A percentile compares a stretch with the other conserved stretches of the same genome.
Evolutionary conservation across 2,888 invertebrate species (phyloP).

Genomic region (Ochropleura plecta): DNA sequence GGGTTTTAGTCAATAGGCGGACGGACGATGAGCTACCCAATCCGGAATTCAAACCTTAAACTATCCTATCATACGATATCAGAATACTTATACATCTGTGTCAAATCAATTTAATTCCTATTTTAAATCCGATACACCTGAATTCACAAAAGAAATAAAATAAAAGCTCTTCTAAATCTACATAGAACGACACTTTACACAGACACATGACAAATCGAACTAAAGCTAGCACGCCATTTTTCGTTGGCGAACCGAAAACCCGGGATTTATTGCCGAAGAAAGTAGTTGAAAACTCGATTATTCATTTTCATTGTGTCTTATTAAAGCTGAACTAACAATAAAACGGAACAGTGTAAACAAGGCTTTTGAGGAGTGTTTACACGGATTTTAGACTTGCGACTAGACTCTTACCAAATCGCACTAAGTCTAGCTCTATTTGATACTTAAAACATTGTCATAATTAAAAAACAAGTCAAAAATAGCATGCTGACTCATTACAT

Average conservation of each 20-base stretch:
- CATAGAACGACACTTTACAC: constrained; percentile 52
- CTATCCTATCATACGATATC: background rate
- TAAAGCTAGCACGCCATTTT: constrained; percentile 31
- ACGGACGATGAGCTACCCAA: no score
- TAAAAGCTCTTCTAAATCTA: constrained; percentile 51
- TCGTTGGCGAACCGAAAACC: constrained; percentile 37
- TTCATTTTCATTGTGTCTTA: constrained; percentile 64
- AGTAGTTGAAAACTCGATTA: constrained; percentile 61
- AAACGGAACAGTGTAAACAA: constrained; percentile 39
- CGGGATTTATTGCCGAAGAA: constrained; percentile 50
- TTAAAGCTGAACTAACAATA: constrained; percentile 51
- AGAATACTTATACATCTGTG: constrained; percentile 9
- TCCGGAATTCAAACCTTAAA: no score
- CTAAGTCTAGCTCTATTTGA: constrained; percentile 12
- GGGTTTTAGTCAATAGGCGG: no score
- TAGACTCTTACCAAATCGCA: background rate
- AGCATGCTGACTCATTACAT: background rate
- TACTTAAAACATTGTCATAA: background rate
- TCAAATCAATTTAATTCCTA: constrained; percentile 26
- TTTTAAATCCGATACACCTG: constrained; percentile 11
- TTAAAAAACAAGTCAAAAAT: background rate
- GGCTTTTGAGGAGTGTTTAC: constrained; percentile 12
- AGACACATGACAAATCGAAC: constrained; percentile 57
- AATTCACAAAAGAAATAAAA: constrained; percentile 50
- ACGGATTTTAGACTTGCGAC: background rate